Percentiles rank a stretch among this genome's conserved stretches.
These are phyloP conservation scores for Blennius ocellaris DNA, from an alignment of 2,113 vertebrate species.

Conservation along the genomic window DNA sequence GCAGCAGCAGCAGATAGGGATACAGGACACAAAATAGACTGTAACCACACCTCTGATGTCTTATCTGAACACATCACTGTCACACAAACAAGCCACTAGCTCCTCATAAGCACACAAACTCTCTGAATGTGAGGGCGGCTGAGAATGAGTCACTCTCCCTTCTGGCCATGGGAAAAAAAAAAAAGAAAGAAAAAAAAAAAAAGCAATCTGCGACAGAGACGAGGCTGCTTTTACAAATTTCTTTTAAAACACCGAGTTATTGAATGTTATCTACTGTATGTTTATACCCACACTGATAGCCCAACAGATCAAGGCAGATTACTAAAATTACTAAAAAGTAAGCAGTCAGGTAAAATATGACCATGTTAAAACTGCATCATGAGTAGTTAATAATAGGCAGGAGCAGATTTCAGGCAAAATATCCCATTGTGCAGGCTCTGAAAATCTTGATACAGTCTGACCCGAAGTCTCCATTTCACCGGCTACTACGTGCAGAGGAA, in stretches of 20 bases:
- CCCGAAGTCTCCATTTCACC: neutral
- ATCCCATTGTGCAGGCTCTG: neutral
- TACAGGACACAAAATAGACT: conserved; percentile 55
- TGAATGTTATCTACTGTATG: neutral
- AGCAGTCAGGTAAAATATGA: too few relatives aligned
- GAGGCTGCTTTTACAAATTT: conserved; percentile 12
- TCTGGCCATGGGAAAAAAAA: conserved; percentile 58
- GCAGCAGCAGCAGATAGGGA: conserved; percentile 43
- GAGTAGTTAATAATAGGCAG: too few relatives aligned
- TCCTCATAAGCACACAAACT: conserved; percentile 41
- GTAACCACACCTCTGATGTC: conserved; percentile 67
- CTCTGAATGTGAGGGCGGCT: conserved; percentile 64
- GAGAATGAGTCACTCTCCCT: conserved; percentile 70
- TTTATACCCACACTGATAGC: too few relatives aligned
- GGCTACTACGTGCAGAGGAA: neutral
- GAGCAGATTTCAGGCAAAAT: too few relatives aligned
- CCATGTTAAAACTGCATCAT: too few relatives aligned
- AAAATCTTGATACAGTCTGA: neutral
- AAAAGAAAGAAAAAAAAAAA: neutral
- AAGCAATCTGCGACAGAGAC: conserved; percentile 51
- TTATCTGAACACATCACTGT: conserved; percentile 68
- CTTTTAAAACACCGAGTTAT: neutral
- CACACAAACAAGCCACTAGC: conserved; percentile 55
- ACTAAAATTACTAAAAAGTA: too few relatives aligned
- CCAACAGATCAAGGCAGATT: too few relatives aligned